Percentiles rank a stretch among this genome's conserved stretches.
Evolutionary conservation across 2,113 vertebrate species (phyloP).

Genomic region (Epinephelus fuscoguttatus): DNA sequence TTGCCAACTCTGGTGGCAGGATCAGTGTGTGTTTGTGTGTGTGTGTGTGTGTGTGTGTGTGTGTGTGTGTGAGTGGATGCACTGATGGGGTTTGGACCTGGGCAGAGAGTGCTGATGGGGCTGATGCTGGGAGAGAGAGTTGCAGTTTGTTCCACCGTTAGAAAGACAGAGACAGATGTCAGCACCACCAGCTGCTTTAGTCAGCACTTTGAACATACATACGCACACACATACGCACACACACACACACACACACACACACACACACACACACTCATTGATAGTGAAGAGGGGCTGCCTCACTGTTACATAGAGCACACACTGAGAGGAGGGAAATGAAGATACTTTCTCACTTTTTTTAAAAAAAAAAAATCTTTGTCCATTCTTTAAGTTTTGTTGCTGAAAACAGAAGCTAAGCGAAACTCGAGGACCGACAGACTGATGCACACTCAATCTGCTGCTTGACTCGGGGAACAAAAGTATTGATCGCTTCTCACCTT

Average conservation of each 20-base stretch:
- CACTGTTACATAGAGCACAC: not conserved
- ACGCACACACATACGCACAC: slow-evolving; percentile 19
- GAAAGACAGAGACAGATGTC: slow-evolving; percentile 77
- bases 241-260: slow-evolving; percentile 14
- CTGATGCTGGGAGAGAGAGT: slow-evolving; percentile 56
- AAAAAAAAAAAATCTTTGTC: not conserved
- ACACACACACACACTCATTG: slow-evolving; percentile 16
- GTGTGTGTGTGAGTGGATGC: slow-evolving; percentile 37
- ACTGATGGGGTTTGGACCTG: slow-evolving; percentile 61
- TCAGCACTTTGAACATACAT: slow-evolving; percentile 72
- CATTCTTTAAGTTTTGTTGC: slow-evolving; percentile 28
- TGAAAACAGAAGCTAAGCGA: slow-evolving; percentile 51
- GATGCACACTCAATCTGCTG: slow-evolving; percentile 48
- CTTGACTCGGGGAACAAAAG: slow-evolving; percentile 60
- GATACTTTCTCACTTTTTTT: slow-evolving; percentile 3
- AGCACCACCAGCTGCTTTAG: slow-evolving; percentile 72
- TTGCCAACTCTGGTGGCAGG: slow-evolving; percentile 52
- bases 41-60: slow-evolving; percentile 8
- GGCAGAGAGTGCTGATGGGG: slow-evolving; percentile 71
- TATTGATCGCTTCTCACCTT: slow-evolving; percentile 74
- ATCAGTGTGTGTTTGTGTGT: slow-evolving; percentile 1
- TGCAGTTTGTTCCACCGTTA: slow-evolving; percentile 69
- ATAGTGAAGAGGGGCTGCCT: slow-evolving; percentile 21
- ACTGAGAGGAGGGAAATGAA: slow-evolving; percentile 15
- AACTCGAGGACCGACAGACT: slow-evolving; percentile 53